phyloP scores from a whole-genome alignment of 2,113 vertebrate species.

The Clupea harengus region DNA sequence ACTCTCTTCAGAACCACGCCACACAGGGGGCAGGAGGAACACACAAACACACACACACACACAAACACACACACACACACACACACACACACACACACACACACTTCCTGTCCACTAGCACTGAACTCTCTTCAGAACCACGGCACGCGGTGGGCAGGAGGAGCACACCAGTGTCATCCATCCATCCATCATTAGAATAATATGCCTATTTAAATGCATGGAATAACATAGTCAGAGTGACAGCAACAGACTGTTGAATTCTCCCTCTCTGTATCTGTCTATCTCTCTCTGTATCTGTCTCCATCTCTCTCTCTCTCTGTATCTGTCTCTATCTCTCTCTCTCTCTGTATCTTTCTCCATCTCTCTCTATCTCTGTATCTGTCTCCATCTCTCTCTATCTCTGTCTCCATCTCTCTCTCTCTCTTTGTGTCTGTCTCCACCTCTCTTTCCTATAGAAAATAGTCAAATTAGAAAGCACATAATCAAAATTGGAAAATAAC shows the following conservation, averaged over 20 bases:
- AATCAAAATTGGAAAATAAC: no score
- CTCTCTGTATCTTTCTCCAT: neutral
- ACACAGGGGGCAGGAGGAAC: neutral
- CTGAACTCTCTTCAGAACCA: neutral
- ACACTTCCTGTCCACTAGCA: neutral
- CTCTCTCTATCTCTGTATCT: neutral
- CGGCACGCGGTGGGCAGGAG: neutral
- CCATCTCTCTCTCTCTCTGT: neutral
- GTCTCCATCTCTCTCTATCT: neutral
- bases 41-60: no score
- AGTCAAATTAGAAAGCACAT: no score
- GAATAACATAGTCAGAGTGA: neutral
- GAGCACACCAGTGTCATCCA: neutral
- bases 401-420: no score
- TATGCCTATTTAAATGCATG: conserved; percentile 10
- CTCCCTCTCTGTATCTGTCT: neutral
- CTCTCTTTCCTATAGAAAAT: no score
- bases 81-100: neutral
- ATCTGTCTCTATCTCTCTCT: neutral
- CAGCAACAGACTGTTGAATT: neutral
- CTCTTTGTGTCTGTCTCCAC: no score
- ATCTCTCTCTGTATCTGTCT: neutral
- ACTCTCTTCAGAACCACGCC: neutral
- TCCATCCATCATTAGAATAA: conserved; percentile 11
- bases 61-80: neutral